Percentiles rank a stretch among this genome's conserved stretches.
Evolutionary conservation across 2,113 vertebrate species (phyloP).

Genomic region (Bos indicus): DNA sequence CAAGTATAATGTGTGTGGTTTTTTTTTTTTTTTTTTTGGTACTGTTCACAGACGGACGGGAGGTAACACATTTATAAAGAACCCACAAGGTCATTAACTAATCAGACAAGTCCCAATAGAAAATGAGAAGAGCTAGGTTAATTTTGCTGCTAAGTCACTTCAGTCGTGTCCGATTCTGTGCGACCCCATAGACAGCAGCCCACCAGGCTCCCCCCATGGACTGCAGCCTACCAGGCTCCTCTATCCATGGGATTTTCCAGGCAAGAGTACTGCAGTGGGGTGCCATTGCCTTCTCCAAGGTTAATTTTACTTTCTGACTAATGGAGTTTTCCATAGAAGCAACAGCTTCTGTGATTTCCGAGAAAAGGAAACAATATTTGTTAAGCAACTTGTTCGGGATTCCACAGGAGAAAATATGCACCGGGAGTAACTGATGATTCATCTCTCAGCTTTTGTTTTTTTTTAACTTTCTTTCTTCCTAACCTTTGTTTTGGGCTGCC

Average conservation of each 20-base stretch:
- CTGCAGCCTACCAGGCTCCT: no score
- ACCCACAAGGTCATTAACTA: not conserved
- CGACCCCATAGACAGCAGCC: no score
- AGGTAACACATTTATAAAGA: not conserved
- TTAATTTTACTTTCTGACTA: slow-evolving; percentile 29
- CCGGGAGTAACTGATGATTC: not conserved
- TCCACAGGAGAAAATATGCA: slow-evolving; percentile 20
- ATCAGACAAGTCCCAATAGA: not conserved
- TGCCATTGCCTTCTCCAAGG: not conserved
- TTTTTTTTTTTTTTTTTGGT: not conserved
- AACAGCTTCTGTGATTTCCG: not conserved
- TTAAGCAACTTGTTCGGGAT: not conserved
- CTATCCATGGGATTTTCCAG: no score
- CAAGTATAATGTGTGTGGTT: not conserved
- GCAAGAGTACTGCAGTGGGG: no score
- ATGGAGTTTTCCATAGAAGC: not conserved
- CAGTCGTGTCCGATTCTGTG: no score
- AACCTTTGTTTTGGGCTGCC: slow-evolving; percentile 27
- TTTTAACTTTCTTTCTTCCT: not conserved
- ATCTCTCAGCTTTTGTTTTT: not conserved
- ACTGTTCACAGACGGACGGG: not conserved
- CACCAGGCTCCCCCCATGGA: no score
- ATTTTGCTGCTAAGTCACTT: not conserved
- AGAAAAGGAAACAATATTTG: not conserved
- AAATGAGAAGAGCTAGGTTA: not conserved